These are phyloP conservation scores for Vidua chalybeata DNA, from an alignment of 2,113 vertebrate genomes.

Conservation along the genomic window DNA sequence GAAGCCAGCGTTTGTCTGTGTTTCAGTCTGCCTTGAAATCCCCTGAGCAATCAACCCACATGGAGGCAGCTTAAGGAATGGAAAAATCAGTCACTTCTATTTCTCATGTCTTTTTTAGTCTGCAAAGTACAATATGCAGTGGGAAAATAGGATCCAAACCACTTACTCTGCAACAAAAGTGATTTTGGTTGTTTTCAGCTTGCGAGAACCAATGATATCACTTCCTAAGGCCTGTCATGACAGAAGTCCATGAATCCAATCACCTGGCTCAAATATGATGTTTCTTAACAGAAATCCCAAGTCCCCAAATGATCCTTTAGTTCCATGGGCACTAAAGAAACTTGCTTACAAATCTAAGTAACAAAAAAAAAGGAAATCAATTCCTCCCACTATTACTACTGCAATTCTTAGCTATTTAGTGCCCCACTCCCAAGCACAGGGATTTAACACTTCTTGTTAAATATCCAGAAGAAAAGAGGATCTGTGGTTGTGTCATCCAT, in stretches of 20 bases:
- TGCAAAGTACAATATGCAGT: conserved; percentile 14
- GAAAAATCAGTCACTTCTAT: conserved; percentile 65
- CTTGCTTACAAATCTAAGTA: not conserved
- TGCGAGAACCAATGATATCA: not conserved
- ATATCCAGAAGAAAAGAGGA: not conserved
- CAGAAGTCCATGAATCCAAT: not conserved
- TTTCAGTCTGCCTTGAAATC: conserved; percentile 71
- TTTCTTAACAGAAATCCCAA: not conserved
- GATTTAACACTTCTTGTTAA: not conserved
- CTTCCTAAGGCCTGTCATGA: not conserved
- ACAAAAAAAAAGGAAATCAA: not conserved
- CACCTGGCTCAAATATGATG: not conserved
- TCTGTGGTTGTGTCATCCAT: not conserved
- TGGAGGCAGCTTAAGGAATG: conserved; percentile 61
- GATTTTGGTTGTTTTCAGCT: not conserved
- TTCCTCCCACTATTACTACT: not conserved
- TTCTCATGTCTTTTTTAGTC: conserved; percentile 64
- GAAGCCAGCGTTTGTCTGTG: conserved; percentile 65
- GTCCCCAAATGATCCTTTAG: not conserved
- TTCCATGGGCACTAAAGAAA: not conserved
- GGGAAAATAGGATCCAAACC: conserved; percentile 51
- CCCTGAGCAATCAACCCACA: conserved; percentile 65
- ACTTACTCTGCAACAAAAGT: not conserved
- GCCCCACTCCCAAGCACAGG: not conserved
- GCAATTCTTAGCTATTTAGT: not conserved